Evolutionary conservation across 2,797 vertebrate genomes (phyloP).

Genomic region (Periparus ater): DNA sequence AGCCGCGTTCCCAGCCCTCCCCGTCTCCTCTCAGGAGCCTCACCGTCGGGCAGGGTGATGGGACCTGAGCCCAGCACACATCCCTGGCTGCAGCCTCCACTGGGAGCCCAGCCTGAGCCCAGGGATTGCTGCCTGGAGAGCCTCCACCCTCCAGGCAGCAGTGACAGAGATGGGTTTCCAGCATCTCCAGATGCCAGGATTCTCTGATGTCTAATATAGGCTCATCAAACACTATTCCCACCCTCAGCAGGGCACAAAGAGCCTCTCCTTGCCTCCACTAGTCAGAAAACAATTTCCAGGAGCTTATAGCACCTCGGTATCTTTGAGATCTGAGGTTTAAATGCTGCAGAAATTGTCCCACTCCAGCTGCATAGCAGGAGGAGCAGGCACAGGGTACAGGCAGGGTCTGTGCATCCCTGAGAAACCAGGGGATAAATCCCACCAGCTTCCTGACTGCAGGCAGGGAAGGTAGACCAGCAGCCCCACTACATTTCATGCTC

Average conservation of each 20-base stretch:
- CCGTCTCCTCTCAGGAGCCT: not conserved
- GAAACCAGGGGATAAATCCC: not conserved
- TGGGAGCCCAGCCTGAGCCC: not conserved
- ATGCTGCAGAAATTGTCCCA: not conserved
- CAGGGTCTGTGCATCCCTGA: not conserved
- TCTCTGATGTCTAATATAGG: not conserved
- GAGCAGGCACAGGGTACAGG: not conserved
- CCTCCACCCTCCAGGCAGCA: not conserved
- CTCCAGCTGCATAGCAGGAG: not conserved
- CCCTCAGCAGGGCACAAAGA: not conserved
- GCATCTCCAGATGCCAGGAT: rapidly evolving
- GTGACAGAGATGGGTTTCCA: rapidly evolving
- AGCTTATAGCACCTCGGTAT: not conserved
- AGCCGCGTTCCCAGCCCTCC: not conserved
- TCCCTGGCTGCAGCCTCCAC: not conserved
- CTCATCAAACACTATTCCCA: not conserved
- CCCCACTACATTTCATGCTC: rapidly evolving
- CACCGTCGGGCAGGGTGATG: not conserved
- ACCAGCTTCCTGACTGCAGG: not conserved
- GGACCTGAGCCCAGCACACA: not conserved
- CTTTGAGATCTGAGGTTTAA: not conserved
- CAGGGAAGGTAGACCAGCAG: not conserved
- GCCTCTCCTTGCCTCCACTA: not conserved
- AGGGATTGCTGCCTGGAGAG: not conserved
- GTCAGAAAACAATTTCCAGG: not conserved